Base-by-base conservation (phyloP, 1,140 invertebrate genomes). In the Ganaspis sp. region DNA sequence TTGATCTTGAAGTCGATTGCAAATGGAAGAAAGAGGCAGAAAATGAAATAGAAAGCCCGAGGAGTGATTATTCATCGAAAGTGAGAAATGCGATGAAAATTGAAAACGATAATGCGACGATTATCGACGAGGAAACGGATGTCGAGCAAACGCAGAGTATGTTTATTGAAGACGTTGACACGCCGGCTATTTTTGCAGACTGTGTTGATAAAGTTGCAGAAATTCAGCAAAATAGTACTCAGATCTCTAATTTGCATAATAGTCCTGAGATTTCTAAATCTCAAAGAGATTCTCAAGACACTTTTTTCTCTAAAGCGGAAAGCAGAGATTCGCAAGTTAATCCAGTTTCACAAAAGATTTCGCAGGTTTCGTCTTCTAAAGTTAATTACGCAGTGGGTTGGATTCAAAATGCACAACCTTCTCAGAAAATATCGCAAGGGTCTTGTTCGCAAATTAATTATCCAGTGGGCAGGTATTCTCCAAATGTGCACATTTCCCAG, bases 141-240 rank as follows among this genome's bases (percentile, higher is more conserved):
- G 58, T 19, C 34, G 81, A 83, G 23, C 75, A 75, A n/a, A 73
- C 74, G 58, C n/a, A 40, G 0, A 86, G 77, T 34, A 72, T 81
- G 70, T n/a, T 79, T 0, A 86, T 86, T 80, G 86, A 87, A 64
- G 82, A 88, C 11, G 21, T 29, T 1, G 81, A 81, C n/a, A 77
- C 79, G 4, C 82, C 82, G 42, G 53, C 76, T 42, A n/a, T 64
- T 49, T 64, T 26, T 11, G 29, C 49, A 37, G 70, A 34, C 9
- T 26, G 19, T 11, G 0, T 70, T 1, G 69, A 70, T 19, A 4
- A 40, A 15, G 23, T 45, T 11, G 1, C 21, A 9, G 72, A 64
- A 29, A 64, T 29, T 26, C 12, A 64, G 23, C 5, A n/a, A 49
- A 49, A 49, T 15, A 64, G 5, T n/a, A n/a, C n/a, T n/a, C n/a